Base-by-base conservation (phyloP, 2,113 vertebrate species). In the Pontoporia blainvillei region DNA sequence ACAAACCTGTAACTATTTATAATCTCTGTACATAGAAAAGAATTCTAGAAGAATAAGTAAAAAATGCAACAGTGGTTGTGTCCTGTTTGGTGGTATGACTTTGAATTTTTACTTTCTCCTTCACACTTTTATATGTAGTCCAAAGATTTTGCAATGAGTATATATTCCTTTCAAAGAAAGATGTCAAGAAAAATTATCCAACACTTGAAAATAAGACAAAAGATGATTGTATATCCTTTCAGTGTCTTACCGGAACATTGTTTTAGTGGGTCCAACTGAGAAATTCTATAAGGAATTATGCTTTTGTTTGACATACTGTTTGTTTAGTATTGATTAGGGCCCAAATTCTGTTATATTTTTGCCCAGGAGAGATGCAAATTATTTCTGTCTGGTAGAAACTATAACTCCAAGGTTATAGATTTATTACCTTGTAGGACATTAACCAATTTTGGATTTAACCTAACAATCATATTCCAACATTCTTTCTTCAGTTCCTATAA, bases 41-140 rank as follows among this genome's bases (percentile, higher is more conserved):
- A 36, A 61, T 29, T 91, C 15, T 85, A 66, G 88, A 95, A 91
- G n/a, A 94, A 39, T 83, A 90, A 67, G 8, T 86, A 93, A 71
- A 94, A 91, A 86, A 46, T 82, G 13, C 15, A 82, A 57, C 13
- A 64, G 39, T 62, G 49, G 14, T 85, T 94, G 71, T 36, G 3
- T 54, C 73, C 46, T 86, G 34, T 29, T n/a, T 69, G 49, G 11
- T 57, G 14, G 21, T 36, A 14, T 61, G 25, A 66, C 57, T 76
- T 23, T 67, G 15, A 57, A 34, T 27, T 61, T 69, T 91, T 86
- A 36, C 44, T 88, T 92, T 87, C 52, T 78, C 20, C 46, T 75
- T 15, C 64, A 54, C 86, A 23, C 15, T 84, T 88, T 82, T 90
- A 64, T 93, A 72, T 46, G 7, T 36, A 72, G 59, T 71, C 29